Base-by-base conservation (phyloP, 2,797 vertebrate genomes). In the Sorex maritimensis region DNA sequence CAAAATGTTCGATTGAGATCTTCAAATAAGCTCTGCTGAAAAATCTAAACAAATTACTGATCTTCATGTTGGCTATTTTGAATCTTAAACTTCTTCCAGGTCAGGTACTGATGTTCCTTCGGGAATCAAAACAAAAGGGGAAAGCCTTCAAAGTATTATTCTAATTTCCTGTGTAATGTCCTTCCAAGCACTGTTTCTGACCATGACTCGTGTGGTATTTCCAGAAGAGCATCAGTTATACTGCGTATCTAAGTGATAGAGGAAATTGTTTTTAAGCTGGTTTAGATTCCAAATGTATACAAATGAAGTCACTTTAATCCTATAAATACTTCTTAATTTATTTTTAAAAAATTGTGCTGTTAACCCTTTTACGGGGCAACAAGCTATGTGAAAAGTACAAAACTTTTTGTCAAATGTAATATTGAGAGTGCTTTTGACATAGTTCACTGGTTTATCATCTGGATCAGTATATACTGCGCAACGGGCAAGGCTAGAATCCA, bases 281-380 rank as follows among this genome's bases (percentile, higher is more conserved):
- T 98, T 98, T 98, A 97, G 97, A 97, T 98, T 98, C 98, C 98
- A 98, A 98, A 98, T 97, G 98, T 98, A 98, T 98, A 98, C 98
- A 98, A 98, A 98, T 98, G 98, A 98, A 98, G 98, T 98, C 98
- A 97, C 96, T 98, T 98, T 97, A 98, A 98, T 98, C 98, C 98
- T 98, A 98, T 98, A 98, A 98, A 98, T 98, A 98, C 98, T 98
- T 98, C 98, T 98, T 98, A 98, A 98, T 98, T 98, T 98, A 98
- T 97, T 98, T 98, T 93, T 87, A 98, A 98, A 98, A 98, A 98
- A 98, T 98, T 98, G 98, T 98, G 98, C 98, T 98, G 98, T 98
- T 98, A 98, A 98, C 98, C 98, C 98, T 97, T 98, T 98, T 98
- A 97, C 94, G 97, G 98, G 98, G 98, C 98, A 98, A 98, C 98